Evolutionary conservation across 2,888 invertebrate species (phyloP).

Genomic region (Eupithecia subfuscata): DNA sequence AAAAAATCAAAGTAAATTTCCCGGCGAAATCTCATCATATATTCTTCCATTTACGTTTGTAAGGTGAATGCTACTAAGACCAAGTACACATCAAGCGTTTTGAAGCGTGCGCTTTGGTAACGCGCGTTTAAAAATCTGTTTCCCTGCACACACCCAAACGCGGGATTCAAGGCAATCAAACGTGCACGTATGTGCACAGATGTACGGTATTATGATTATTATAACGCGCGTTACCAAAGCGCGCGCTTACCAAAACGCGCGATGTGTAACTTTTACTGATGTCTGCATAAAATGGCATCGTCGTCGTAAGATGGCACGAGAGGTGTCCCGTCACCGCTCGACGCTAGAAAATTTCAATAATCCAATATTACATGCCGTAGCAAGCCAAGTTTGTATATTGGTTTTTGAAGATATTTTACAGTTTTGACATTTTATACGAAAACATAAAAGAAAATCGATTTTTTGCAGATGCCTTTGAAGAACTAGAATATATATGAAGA

Average conservation of each 20-base stretch:
- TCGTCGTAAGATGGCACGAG: conserved; percentile 41
- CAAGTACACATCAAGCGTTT: background rate
- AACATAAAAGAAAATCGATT: background rate
- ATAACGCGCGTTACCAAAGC: background rate
- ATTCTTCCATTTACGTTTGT: background rate
- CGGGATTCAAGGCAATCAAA: background rate
- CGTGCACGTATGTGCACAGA: background rate
- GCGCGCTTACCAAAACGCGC: background rate
- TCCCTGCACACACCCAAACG: background rate
- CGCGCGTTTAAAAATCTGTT: background rate
- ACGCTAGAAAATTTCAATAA: conserved; percentile 70
- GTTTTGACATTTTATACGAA: conserved; percentile 57
- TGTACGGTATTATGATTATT: no score
- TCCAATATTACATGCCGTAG: conserved; percentile 61
- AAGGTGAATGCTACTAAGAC: background rate
- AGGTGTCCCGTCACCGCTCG: conserved; percentile 49
- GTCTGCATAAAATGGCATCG: conserved; percentile 35
- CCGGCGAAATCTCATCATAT: conserved; percentile 1
- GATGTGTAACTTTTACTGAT: conserved; percentile 32
- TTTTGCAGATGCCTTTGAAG: background rate
- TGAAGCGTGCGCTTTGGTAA: background rate
- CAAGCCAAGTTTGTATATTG: conserved; percentile 59
- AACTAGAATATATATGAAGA: no score
- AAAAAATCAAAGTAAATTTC: background rate
- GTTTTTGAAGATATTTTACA: conserved; percentile 54